Percentiles rank a stretch among this genome's conserved stretches.
Evolutionary conservation across 1,140 invertebrate species (phyloP).

Genomic region (Euwallacea similis): DNA sequence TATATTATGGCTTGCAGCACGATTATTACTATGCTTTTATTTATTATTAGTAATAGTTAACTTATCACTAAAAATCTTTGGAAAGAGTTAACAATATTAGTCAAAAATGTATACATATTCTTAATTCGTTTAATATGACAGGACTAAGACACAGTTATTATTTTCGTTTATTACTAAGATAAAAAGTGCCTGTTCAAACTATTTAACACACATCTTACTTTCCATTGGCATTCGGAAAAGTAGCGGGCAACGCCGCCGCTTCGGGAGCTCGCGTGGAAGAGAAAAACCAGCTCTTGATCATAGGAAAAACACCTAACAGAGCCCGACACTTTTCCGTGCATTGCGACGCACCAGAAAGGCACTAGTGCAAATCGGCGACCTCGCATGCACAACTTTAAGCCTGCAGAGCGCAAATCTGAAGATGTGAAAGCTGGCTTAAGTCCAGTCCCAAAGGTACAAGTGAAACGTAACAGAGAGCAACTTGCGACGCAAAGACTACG

Average conservation of each 20-base stretch:
- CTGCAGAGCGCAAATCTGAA: not conserved
- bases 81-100: constrained; percentile 54
- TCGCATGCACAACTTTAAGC: constrained; percentile 19
- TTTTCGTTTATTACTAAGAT: constrained; percentile 48
- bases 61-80: constrained; percentile 54
- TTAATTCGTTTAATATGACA: constrained; percentile 55
- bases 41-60: constrained; percentile 45
- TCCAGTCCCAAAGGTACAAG: too few relatives aligned
- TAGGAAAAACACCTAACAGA: too few relatives aligned
- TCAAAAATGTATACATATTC: constrained; percentile 53
- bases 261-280: too few relatives aligned
- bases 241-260: too few relatives aligned
- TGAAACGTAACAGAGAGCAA: too few relatives aligned
- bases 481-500: too few relatives aligned
- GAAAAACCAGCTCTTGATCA: too few relatives aligned
- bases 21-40: constrained; percentile 33
- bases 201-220: not conserved
- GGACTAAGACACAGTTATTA: constrained; percentile 55
- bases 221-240: too few relatives aligned
- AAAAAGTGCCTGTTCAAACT: constrained; percentile 15
- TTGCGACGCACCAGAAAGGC: constrained; percentile 2
- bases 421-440: too few relatives aligned
- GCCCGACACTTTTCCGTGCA: too few relatives aligned
- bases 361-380: not conserved
- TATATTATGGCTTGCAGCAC: constrained; percentile 23